Evolutionary conservation across 2,113 vertebrate genomes (phyloP).

Genomic region (Cyphotilapia sp.): DNA sequence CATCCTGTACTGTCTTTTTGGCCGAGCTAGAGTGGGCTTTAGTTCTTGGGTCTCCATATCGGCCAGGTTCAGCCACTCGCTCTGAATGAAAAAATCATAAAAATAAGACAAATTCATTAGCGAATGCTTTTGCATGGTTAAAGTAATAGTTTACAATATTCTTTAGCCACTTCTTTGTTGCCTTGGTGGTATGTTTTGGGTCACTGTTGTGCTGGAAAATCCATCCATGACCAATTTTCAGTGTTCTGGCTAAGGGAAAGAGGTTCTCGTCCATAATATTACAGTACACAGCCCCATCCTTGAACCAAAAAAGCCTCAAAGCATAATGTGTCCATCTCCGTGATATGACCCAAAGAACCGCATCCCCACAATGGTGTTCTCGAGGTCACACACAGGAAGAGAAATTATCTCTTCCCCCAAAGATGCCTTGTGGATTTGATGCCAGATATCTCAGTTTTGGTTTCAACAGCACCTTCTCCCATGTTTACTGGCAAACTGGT

Average conservation of each 20-base stretch:
- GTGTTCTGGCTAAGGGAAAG: not conserved
- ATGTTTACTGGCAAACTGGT: not conserved
- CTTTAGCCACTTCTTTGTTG: not conserved
- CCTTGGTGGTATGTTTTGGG: not conserved
- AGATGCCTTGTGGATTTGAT: not conserved
- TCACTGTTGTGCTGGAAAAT: not conserved
- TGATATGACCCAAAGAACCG: accelerated
- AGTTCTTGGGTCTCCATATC: constrained; percentile 12
- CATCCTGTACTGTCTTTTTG: constrained; percentile 37
- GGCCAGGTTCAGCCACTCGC: constrained; percentile 15
- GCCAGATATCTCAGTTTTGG: not conserved
- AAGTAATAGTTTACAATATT: not conserved
- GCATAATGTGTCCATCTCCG: not conserved
- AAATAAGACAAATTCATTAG: not conserved
- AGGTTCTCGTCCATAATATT: not conserved
- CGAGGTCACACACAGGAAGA: not conserved
- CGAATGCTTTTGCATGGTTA: not conserved
- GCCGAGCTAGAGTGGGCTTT: constrained; percentile 16
- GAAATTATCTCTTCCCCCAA: not conserved
- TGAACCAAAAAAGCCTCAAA: not conserved
- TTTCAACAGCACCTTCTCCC: not conserved
- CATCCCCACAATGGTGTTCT: not conserved
- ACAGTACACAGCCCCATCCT: not conserved
- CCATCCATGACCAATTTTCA: not conserved
- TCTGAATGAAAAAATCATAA: not conserved